phyloP scores from a whole-genome alignment of 2,113 vertebrate species.

The Addax nasomaculatus region DNA sequence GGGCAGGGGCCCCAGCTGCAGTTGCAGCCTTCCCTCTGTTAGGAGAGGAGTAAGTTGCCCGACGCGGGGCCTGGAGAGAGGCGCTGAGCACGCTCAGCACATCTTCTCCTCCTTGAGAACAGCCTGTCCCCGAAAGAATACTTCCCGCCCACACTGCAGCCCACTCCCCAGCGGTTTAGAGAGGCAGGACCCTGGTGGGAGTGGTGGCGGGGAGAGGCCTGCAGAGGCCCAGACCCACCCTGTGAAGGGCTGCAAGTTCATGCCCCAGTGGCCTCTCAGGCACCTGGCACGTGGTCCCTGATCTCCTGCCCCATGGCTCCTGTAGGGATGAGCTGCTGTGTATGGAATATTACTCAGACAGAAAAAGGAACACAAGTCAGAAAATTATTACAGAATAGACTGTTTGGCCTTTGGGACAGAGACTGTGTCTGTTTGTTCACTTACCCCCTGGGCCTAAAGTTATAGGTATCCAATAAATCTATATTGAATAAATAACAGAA shows the following conservation, averaged over 20 bases:
- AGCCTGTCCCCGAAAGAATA: background rate
- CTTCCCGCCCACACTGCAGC: background rate
- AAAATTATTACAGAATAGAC: background rate
- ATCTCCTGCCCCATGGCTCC: background rate
- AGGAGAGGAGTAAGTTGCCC: background rate
- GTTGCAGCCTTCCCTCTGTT: background rate
- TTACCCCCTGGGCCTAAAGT: background rate
- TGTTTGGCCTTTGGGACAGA: background rate
- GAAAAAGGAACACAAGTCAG: background rate
- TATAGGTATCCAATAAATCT: background rate
- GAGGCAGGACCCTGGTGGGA: background rate
- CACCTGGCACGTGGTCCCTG: background rate
- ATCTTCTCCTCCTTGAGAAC: background rate
- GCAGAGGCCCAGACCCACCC: background rate
- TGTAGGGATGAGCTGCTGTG: background rate
- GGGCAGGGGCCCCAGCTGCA: too few relatives aligned
- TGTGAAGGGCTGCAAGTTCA: background rate
- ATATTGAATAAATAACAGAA: background rate
- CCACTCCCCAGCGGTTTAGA: background rate
- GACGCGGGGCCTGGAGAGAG: accelerated
- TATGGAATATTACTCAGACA: background rate
- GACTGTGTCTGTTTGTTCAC: background rate
- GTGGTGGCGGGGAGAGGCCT: background rate
- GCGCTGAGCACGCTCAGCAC: background rate
- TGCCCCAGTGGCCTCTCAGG: background rate